Percentiles rank a stretch among this genome's conserved stretches.
phyloP scores from a whole-genome alignment of 2,888 invertebrate species.

The Plutella xylostella region DNA sequence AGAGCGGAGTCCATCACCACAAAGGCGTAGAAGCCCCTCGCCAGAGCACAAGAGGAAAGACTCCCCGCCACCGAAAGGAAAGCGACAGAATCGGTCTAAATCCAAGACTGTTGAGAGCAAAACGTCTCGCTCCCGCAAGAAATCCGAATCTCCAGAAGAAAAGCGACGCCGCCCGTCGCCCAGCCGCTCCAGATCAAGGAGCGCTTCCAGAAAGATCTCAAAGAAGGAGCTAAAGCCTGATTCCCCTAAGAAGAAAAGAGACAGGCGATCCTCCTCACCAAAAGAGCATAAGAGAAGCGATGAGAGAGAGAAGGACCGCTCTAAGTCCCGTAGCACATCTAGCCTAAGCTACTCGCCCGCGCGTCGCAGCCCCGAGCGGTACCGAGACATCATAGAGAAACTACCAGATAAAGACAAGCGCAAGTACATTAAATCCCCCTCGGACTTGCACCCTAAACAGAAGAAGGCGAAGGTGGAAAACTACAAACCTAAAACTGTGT shows the following conservation, averaged over 20 bases:
- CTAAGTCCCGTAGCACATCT: constrained; percentile 53
- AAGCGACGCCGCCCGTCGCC: constrained; percentile 20
- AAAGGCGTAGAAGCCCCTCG: constrained; percentile 17
- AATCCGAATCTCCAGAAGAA: constrained; percentile 25
- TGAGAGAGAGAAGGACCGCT: constrained; percentile 33
- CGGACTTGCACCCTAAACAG: constrained; percentile 43
- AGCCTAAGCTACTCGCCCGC: constrained; percentile 78
- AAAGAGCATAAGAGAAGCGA: constrained; percentile 20
- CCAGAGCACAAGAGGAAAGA: constrained; percentile 26
- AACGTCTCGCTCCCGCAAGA: neutral
- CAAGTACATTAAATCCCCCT: constrained; percentile 57
- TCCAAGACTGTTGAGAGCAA: constrained; percentile 26
- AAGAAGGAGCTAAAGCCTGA: constrained; percentile 27
- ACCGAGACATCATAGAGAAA: constrained; percentile 73
- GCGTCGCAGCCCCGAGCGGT: constrained; percentile 75
- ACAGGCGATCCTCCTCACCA: constrained; percentile 28
- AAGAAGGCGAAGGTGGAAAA: constrained; percentile 29
- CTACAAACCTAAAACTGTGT: constrained; percentile 56
- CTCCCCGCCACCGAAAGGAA: constrained; percentile 23
- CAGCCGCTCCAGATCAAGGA: constrained; percentile 40
- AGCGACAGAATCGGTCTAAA: constrained; percentile 30
- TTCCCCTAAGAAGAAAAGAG: constrained; percentile 19
- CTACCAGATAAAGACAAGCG: constrained; percentile 67
- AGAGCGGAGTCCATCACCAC: constrained; percentile 24
- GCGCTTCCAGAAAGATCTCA: constrained; percentile 30